These are phyloP conservation scores for Anguilla obscura DNA, from an alignment of 2,797 vertebrate species.

Conservation along the genomic window DNA sequence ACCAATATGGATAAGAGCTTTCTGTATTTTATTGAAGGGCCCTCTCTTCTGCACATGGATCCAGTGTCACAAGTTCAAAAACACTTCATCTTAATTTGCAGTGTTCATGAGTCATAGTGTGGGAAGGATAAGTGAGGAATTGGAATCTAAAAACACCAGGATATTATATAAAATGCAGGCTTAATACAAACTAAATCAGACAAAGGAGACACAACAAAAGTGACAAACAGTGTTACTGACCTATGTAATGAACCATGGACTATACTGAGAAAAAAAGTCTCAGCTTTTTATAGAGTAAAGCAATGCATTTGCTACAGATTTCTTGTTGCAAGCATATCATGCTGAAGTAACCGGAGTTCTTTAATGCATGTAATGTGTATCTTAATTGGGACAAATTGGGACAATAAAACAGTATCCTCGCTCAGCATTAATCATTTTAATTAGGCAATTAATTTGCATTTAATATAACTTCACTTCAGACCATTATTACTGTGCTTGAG, in stretches of 20 bases:
- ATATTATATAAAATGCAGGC: conserved; percentile 29
- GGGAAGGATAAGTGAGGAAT: conserved; percentile 44
- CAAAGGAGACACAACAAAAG: not conserved
- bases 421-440: not conserved
- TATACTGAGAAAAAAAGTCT: no score
- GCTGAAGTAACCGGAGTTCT: not conserved
- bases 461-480: not conserved
- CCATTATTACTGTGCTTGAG: no score
- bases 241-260: no score
- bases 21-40: conserved; percentile 44
- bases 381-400: not conserved
- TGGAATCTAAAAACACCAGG: conserved; percentile 49
- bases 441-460: not conserved
- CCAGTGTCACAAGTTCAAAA: conserved; percentile 40
- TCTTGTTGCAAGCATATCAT: not conserved
- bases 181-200: not conserved
- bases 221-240: not conserved
- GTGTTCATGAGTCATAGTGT: conserved; percentile 43
- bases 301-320: no score
- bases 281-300: no score
- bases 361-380: not conserved
- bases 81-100: conserved; percentile 51
- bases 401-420: not conserved
- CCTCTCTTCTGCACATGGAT: conserved; percentile 43
- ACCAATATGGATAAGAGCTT: conserved; percentile 51